These are phyloP conservation scores for Sula dactylatra DNA, from an alignment of 2,113 vertebrate species.

Conservation along the genomic window DNA sequence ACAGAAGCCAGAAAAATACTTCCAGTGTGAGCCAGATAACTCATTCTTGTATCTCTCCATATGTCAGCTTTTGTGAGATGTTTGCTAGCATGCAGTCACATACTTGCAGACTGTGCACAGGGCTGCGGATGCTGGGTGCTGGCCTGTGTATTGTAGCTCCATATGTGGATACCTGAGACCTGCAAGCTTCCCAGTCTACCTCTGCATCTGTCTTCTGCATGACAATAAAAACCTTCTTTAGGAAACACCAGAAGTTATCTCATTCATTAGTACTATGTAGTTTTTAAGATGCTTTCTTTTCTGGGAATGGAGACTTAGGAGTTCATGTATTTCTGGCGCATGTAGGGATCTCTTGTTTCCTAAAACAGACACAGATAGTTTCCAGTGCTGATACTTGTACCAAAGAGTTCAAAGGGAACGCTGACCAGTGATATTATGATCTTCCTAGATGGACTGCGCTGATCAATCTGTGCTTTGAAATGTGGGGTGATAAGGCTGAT, in stretches of 20 bases:
- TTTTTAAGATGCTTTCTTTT: neutral
- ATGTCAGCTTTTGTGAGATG: neutral
- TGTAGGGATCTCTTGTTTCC: neutral
- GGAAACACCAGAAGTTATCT: neutral
- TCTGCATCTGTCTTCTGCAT: neutral
- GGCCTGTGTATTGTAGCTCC: neutral
- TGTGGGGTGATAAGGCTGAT: neutral
- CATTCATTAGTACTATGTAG: neutral
- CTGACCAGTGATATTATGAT: neutral
- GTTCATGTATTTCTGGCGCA: neutral
- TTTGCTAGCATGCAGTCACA: neutral
- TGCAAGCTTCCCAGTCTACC: neutral
- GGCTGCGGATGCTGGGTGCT: neutral
- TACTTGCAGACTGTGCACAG: neutral
- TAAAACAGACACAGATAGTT: neutral
- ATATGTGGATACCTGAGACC: neutral
- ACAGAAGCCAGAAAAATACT: neutral
- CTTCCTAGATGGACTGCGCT: neutral
- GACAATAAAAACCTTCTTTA: neutral
- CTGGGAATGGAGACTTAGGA: neutral
- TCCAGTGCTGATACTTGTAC: neutral
- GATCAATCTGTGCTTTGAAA: neutral
- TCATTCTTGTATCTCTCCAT: neutral
- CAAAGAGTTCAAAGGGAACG: neutral
- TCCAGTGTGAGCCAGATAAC: neutral